Base-by-base conservation (phyloP, 2,888 invertebrate species). In the Philonicus albiceps region DNA sequence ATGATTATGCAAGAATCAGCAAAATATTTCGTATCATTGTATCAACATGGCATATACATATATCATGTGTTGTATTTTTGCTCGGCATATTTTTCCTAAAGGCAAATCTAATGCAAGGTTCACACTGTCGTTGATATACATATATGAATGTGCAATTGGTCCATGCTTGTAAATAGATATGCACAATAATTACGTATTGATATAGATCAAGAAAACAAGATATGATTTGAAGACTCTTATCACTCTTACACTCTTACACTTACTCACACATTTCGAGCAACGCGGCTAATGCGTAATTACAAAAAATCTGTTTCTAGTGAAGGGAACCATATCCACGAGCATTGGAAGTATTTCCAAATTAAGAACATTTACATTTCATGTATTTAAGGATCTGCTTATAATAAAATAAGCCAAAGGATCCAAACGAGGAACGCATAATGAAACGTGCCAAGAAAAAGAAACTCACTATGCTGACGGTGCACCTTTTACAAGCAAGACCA, bases 1-100 rank as follows among this genome's bases (percentile, higher is more conserved):
- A 83, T 64, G 83, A 83, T 83, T 83, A 83, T 83, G 83, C 83
- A 83, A 83, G 83, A 83, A 83, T 83, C 83, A 64, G 40, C 72
- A 55, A 83, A 83, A 3, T 11, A 80, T 22, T 31, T 80, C 27
- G 34, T 27, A 80, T 53, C 49, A 53, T n/a, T 74, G 19, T 3
- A 11, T 27, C 64, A 3, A 64, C 16, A 43, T 16, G 13, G 11
- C 5, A 31, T 31, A 31, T 43, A 43, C 16, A 16, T 16, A 13
- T 64, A 27, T 64, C 64, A 8, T 22, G 27, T 64, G 49, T 49
- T 16, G 49, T n/a, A 4, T 49, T n/a, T 49, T 8, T 6, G n/a
- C 6, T n/a, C 49, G 6, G 5, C 49, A 6, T n/a, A 5, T 49
- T 49, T 3, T n/a, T n/a, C 49, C 13, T 43, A 3, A 43, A 43